Evolutionary conservation across 2,797 vertebrate species (phyloP), one percentile per base, ranked within the genome.

Genomic region (Myotis myotis): DNA sequence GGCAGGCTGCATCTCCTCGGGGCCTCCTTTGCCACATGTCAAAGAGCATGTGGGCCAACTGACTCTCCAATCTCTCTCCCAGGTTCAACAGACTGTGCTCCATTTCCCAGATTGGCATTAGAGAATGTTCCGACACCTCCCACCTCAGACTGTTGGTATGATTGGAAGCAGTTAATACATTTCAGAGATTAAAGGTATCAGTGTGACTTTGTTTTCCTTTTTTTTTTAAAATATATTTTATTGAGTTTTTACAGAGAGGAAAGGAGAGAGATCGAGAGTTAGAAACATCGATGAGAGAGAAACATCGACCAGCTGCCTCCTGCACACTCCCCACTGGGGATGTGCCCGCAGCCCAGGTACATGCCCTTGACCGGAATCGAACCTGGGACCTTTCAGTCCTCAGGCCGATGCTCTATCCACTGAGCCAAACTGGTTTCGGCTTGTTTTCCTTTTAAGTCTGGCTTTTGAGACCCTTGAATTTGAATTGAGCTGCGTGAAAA

Each of bases 21-120:
- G 57, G 20, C 33, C 12, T 89, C 81, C 66, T 72, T 89, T 91
- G 64, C 36, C 60, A 83, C 83, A 71, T 84, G 83, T 80, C 86
- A 87, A 90, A 87, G 44, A 81, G 36, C 28, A 19, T 15, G n/a
- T 33, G 64, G n/a, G 38, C 41, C 47, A 44, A 9, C 11, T 74
- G 72, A 78, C 30, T 81, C 30, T 87, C 33, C 57, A 22, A 84
- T 22, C 6, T 57, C 62, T 30, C 22, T 83, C 85, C 22, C 30
- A 66, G 13, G 66, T 68, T 87, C 76, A 87, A 75, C 20, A 72
- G 33, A 41, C 74, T 10, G 7, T 33, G 78, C 36, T 88, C 30
- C 22, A 33, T n/a, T 93, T 64, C 71, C n/a, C 16, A 71, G 20
- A 41, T 11, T 25, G 38, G 72, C 72, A 87, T 75, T 30, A 89